These are phyloP conservation scores for Xylota sylvarum DNA, from an alignment of 2,888 invertebrate genomes.

Conservation along the genomic window DNA sequence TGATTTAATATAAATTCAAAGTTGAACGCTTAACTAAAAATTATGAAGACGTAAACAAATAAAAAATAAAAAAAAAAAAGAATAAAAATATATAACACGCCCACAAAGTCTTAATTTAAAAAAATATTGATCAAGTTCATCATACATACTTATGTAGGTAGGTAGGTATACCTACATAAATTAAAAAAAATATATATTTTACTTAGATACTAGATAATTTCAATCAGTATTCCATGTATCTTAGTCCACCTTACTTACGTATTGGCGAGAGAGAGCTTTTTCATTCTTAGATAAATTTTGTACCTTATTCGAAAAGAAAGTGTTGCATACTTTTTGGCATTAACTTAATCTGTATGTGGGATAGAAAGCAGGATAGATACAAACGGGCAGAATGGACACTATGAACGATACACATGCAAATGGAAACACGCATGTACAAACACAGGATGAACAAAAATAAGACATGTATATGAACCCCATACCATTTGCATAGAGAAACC, in stretches of 20 bases:
- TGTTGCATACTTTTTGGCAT: constrained; percentile 70
- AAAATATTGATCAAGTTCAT: constrained; percentile 27
- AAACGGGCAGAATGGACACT: background rate
- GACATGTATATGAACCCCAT: constrained; percentile 75
- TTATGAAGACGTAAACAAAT: constrained; percentile 24
- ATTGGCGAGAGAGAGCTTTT: constrained; percentile 14
- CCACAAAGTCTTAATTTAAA: constrained; percentile 18
- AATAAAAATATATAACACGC: constrained; percentile 17
- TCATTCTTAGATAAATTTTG: background rate
- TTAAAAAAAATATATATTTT: background rate
- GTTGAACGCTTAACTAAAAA: constrained; percentile 40
- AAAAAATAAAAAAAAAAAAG: background rate
- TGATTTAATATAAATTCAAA: constrained; percentile 54
- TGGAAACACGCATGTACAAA: constrained; percentile 16
- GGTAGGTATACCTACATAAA: background rate
- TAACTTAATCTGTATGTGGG: background rate
- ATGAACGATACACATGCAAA: background rate
- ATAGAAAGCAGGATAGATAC: constrained; percentile 10
- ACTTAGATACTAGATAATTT: background rate
- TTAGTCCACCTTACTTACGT: constrained; percentile 32
- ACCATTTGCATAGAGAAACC: constrained; percentile 87
- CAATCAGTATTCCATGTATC: background rate
- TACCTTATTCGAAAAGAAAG: background rate
- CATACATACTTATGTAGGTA: background rate
- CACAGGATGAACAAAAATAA: constrained; percentile 8